phyloP scores from a whole-genome alignment of 2,888 invertebrate species.

The Uropetala carovei region DNA sequence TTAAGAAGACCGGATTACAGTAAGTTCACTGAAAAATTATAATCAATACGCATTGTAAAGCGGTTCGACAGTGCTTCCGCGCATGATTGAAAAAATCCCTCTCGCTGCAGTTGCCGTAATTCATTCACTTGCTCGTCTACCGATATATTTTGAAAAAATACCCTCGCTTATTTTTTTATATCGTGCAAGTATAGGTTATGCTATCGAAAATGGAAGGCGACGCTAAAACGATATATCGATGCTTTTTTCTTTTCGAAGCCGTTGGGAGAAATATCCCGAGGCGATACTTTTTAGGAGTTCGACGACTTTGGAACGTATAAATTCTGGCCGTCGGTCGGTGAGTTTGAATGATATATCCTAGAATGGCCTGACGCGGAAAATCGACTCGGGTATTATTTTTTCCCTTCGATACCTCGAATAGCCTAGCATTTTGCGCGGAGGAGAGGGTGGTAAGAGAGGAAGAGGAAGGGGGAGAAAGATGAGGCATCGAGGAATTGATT shows the following conservation, averaged over 20 bases:
- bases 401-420: background rate
- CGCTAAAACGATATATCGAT: slow-evolving; percentile 13
- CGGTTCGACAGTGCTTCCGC: too few species aligned
- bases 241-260: background rate
- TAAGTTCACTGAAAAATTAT: background rate
- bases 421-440: background rate
- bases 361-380: background rate
- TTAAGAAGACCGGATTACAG: background rate
- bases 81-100: too few species aligned
- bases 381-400: background rate
- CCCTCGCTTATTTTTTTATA: background rate
- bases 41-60: too few species aligned
- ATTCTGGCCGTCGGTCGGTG: background rate
- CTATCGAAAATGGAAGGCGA: background rate
- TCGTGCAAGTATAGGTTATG: background rate
- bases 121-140: background rate
- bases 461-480: too few species aligned
- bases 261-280: background rate
- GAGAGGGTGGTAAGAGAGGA: background rate
- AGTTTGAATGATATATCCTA: background rate
- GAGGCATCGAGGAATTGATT: too few species aligned
- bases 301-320: background rate
- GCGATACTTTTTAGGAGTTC: background rate
- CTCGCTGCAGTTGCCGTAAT: background rate
- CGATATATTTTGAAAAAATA: background rate